These are phyloP conservation scores for Ptyas mucosa DNA, from an alignment of 2,113 vertebrate genomes.

Conservation along the genomic window DNA sequence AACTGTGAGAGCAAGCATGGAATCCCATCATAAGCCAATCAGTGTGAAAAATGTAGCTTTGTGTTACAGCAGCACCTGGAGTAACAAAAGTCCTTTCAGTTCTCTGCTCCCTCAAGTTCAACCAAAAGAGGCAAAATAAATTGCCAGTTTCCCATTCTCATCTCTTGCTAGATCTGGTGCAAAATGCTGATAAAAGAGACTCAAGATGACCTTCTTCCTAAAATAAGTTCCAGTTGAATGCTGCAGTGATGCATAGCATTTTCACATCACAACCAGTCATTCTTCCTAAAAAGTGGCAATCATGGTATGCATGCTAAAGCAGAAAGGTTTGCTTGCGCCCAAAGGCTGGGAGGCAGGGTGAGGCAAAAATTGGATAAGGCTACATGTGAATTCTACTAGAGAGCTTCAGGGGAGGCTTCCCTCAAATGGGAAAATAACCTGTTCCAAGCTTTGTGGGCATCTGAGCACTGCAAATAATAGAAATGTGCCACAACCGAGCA, in stretches of 20 bases:
- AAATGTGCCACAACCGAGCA: not conserved
- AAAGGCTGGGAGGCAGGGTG: not conserved
- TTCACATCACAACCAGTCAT: not conserved
- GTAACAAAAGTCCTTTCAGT: not conserved
- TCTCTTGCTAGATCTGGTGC: not conserved
- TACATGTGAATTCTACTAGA: not conserved
- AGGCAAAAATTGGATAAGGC: not conserved
- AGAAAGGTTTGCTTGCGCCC: not conserved
- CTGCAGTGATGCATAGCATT: not conserved
- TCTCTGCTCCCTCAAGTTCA: not conserved
- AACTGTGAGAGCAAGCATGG: not conserved
- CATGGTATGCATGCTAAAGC: not conserved
- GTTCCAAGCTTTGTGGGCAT: not conserved
- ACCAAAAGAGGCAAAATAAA: not conserved
- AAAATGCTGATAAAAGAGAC: not conserved
- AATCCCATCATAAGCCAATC: not conserved
- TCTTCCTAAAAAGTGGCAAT: not conserved
- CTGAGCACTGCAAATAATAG: not conserved
- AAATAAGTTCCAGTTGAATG: not conserved
- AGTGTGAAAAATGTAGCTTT: not conserved
- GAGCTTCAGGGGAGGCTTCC: not conserved
- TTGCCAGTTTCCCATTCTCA: not conserved
- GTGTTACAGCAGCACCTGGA: not conserved
- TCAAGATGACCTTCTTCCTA: not conserved
- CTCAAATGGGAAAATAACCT: not conserved